Evolutionary conservation across 1,140 invertebrate genomes (phyloP), one percentile per base, ranked within the genome.

Genomic region (Brachionus manjavacas): DNA sequence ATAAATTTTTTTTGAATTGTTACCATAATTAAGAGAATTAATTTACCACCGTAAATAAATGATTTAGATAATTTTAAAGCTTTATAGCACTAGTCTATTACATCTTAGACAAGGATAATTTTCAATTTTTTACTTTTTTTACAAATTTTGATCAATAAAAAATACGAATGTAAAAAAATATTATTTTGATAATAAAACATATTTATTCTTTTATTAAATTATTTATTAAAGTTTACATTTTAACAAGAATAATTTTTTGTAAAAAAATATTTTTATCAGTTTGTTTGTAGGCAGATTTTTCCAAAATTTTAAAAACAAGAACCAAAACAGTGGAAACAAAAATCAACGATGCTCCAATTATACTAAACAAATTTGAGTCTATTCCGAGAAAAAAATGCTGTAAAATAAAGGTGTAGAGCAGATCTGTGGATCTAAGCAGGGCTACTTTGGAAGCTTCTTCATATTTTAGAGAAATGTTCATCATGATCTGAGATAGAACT

Each of bases 401-500:
- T 3, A 81, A 9, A 6, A 81, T 2, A 60, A 81, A 81, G 6
- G 79, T 81, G 31, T 64, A 64, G 55, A 81, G 41, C 31, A 81
- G 20, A 39, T 81, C 79, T 2, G 79, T 81, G 9, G 79, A 60
- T 41, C 79, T 60, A 11, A 81, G n/a, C 9, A 81, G 20, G 12
- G 79, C 28, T 1, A 35, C 31, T 81, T 81, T 81, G 1, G 79
- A 81, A 41, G 79, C 79, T 20, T 81, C 52, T n/a, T 81, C 79
- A 25, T 64, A 81, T 46, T 64, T 81, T 11, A 81, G 64, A 4
- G 79, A 81, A 11, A 64, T 64, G 35, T 81, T 81, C 79, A 81
- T 81, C 20, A 81, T 25, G n/a, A 23, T 64, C 25, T 81, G 79
- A 28, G 79, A 81, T 14, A 68, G 3, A 64, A 81, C 79, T 35